phyloP scores from a whole-genome alignment of 2,113 vertebrate species.

The Herpetotheres cachinnans region DNA sequence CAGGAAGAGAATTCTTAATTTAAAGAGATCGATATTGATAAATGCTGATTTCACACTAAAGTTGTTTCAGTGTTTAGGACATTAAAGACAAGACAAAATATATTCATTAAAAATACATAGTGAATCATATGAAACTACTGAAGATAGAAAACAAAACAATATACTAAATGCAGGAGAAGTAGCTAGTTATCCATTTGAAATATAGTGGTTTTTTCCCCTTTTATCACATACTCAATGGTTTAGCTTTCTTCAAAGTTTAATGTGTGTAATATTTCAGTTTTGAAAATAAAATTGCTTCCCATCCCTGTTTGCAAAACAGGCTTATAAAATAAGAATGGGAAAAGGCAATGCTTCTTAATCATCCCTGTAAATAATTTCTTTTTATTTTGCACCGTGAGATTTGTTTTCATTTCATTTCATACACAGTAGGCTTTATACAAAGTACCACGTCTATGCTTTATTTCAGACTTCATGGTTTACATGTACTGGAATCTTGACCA shows the following conservation, averaged over 20 bases:
- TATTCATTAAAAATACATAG: not conserved
- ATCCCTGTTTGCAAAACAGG: not conserved
- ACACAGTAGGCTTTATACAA: not conserved
- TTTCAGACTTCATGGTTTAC: not conserved
- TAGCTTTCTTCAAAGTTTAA: not conserved
- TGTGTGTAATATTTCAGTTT: not conserved
- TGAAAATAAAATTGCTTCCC: slow-evolving; percentile 4
- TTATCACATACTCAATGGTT: not conserved
- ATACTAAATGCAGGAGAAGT: not conserved
- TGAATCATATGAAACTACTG: not conserved
- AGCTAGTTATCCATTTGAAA: not conserved
- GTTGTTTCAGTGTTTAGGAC: not conserved
- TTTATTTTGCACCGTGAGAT: not conserved
- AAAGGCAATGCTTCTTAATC: not conserved
- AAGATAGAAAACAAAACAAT: not conserved
- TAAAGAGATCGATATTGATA: slow-evolving; percentile 26
- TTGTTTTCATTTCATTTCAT: not conserved
- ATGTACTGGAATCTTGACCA: not conserved
- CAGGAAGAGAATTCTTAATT: not conserved
- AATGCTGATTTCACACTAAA: not conserved
- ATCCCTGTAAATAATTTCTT: not conserved
- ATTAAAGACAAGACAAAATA: not conserved
- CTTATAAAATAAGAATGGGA: not conserved
- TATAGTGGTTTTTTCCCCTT: not conserved
- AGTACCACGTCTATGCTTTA: not conserved